These are phyloP conservation scores for Corbicula japonica DNA, from an alignment of 2,888 invertebrate species.

Conservation along the genomic window DNA sequence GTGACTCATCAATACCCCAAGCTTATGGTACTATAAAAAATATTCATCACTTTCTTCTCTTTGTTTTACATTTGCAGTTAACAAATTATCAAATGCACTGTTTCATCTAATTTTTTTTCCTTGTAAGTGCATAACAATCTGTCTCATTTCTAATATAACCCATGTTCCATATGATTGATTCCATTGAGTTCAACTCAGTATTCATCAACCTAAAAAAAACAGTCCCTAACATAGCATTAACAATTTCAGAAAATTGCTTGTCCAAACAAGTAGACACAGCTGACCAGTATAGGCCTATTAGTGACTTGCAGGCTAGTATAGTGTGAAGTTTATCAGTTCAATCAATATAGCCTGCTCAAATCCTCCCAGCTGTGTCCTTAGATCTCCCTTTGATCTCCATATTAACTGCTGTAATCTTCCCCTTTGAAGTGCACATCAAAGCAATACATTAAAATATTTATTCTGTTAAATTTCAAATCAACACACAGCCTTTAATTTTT, in stretches of 20 bases:
- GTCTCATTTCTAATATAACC: no score
- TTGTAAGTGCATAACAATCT: no score
- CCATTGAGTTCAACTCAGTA: no score
- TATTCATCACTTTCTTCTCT: no score
- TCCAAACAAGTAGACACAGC: background rate
- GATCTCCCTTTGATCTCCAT: constrained; percentile 56
- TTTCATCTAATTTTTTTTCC: no score
- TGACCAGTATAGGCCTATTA: constrained; percentile 5
- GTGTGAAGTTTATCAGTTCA: constrained; percentile 22
- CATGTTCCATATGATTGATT: no score
- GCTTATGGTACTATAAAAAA: no score
- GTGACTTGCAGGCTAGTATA: constrained; percentile 26
- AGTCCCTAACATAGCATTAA: no score
- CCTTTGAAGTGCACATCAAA: constrained; percentile 69
- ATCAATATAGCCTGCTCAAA: constrained; percentile 55
- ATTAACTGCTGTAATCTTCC: constrained; percentile 58
- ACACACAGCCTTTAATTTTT: constrained; percentile 65
- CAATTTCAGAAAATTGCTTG: no score
- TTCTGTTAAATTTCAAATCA: constrained; percentile 66
- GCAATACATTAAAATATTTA: constrained; percentile 70
- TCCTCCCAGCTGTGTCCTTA: constrained; percentile 60
- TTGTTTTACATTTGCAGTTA: no score
- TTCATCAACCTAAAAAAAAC: no score
- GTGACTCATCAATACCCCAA: constrained; percentile 21
- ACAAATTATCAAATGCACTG: no score